Base-by-base conservation (phyloP, 2,113 vertebrate genomes). In the Boulengeromyrus knoepffleri region DNA sequence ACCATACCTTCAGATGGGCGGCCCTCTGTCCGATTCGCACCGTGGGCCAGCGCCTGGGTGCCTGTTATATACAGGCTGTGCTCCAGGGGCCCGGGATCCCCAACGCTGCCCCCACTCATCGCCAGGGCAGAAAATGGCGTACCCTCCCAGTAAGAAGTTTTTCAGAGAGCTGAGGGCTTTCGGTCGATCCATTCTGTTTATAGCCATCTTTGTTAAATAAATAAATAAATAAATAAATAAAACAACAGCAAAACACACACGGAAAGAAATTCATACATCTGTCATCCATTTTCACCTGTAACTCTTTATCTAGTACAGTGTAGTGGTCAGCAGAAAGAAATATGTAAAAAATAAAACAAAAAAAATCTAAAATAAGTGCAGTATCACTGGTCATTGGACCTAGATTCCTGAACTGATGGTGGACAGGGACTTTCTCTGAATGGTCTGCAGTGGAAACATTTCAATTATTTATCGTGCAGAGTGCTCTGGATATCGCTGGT, bases 391-490 rank as follows among this genome's bases (percentile, higher is more conserved):
- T 13, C 36, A 77, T 17, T 80, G 74, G 31, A 80, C 31, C 2
- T 42, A 19, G 4, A 39, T 39, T 77, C 12, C 36, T 15, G 21
- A 46, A 27, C 83, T 85, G 80, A 84, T 46, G 31, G 85, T 36
- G 46, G 85, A 93, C 92, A 93, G 89, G 89, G 88, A 92, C 94
- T 93, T 90, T 90, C 90, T 93, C 89, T 93, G 90, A 95, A 95
- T 92, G 93, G 91, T 94, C 85, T 93, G 92, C 91, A 95, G 93
- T 93, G 91, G 93, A 91, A 94, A 92, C 92, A 91, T 92, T 93
- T 95, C 93, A 95, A 94, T 95, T 94, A 95, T 96, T 95, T 88
- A 95, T 62, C 89, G 89, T 93, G 93, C 94, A 94, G 94, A 92
- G 92, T 92, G 92, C 91, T 90, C 93, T 92, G 88, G 90, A 93